A percentile compares a stretch with the other conserved stretches of the same genome.
Conservation (phyloP, 2,888 invertebrate genomes). For the Papilio demoleus region DNA sequence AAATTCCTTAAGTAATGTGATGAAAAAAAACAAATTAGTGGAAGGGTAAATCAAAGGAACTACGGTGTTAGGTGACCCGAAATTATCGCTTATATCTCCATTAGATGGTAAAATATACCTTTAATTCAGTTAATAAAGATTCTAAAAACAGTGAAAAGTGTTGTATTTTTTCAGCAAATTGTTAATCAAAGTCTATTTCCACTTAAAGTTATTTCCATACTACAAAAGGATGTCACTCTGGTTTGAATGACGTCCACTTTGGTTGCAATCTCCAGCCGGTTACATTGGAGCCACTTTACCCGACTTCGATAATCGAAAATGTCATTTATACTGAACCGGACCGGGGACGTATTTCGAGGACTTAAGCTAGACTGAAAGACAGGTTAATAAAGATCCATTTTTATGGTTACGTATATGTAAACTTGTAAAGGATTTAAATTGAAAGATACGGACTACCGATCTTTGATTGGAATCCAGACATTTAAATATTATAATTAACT, state of each 20-base stretch:
- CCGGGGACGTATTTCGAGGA: conserved; percentile 11
- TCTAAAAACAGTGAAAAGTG: too few species aligned
- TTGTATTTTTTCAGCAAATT: background rate
- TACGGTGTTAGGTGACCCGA: too few species aligned
- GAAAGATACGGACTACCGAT: too few species aligned
- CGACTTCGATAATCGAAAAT: conserved; percentile 34
- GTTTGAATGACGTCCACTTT: conserved; percentile 22
- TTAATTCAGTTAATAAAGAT: too few species aligned
- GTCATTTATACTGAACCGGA: conserved; percentile 30
- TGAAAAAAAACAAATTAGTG: too few species aligned
- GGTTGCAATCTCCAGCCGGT: background rate
- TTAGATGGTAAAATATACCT: too few species aligned
- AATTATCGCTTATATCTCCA: too few species aligned
- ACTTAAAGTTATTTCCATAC: background rate
- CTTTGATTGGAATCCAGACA: too few species aligned
- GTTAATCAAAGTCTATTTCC: background rate
- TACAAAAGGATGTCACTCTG: background rate
- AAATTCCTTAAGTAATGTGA: too few species aligned
- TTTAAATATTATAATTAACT: too few species aligned
- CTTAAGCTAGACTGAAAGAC: conserved; percentile 2
- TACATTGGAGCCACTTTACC: conserved; percentile 19
- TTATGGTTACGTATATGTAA: background rate
- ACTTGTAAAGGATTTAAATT: too few species aligned
- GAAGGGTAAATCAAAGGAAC: too few species aligned
- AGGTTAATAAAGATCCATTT: conserved; percentile 6